Base-by-base conservation (phyloP, 2,797 vertebrate genomes). In the Telmatherina bonti region DNA sequence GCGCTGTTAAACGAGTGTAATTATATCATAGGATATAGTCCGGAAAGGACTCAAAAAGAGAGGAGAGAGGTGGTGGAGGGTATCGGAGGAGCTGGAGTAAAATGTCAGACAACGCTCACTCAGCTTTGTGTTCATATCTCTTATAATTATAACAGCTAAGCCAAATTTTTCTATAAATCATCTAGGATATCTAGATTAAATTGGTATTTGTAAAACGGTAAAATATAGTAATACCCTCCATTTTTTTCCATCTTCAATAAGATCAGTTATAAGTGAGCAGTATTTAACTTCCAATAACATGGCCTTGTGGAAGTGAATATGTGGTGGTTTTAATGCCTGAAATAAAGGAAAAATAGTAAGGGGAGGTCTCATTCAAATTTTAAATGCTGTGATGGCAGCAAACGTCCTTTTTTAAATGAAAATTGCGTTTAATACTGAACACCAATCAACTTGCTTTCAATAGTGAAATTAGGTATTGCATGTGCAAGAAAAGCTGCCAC, bases 1-100 rank as follows among this genome's bases (percentile, higher is more conserved):
- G 85, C 76, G 36, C 67, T 76, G 63, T 89, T 89, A 85, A 92
- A 88, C 45, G 22, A 89, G 83, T 70, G 68, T 91, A 90, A 93
- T 91, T 90, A 93, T 85, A 92, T 86, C 70, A 86, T 30, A 74
- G 75, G 77, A 78, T 84, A 66, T 24, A 64, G 85, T 74, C 74
- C 31, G 56, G 72, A 82, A 69, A 68, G 68, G 67, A 78, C 11
- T 59, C 29, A 68, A 60, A 78, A 62, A 63, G 41, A 54, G 27
- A 16, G 38, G 56, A 45, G 59, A 38, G 54, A 16, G 59, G 60
- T 35, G 63, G 52, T 29, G 38, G 64, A 45, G 63, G 24, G 35
- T 49, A 62, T n/a, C n/a, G 62, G 59, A 49, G 38, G 51, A 55
- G 70, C 12, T 52, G 51, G 63, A 72, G 68, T 56, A 27, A 52